These are phyloP conservation scores for Rhyacophila brunnea DNA, from an alignment of 1,140 invertebrate genomes.

Conservation along the genomic window DNA sequence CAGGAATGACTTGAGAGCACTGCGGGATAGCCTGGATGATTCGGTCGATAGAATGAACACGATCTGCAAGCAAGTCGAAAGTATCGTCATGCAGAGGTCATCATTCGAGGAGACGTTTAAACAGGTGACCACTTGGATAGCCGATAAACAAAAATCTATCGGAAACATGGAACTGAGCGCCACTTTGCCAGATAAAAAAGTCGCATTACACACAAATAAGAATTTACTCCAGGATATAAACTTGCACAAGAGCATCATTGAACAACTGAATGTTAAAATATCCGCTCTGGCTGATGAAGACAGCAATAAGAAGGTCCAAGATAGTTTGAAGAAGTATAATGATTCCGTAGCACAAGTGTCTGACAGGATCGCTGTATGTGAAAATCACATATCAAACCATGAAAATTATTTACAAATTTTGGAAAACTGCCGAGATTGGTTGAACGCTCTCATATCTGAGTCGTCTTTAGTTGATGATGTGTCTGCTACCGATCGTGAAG, in stretches of 20 bases:
- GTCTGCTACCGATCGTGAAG: slow-evolving; percentile 68
- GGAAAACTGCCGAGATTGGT: slow-evolving; percentile 72
- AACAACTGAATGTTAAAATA: slow-evolving; percentile 75
- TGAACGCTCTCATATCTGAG: slow-evolving; percentile 68
- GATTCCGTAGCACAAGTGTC: slow-evolving; percentile 65
- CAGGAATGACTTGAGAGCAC: slow-evolving; percentile 73
- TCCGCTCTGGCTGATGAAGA: slow-evolving; percentile 73
- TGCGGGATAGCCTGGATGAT: slow-evolving; percentile 81
- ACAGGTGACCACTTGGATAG: slow-evolving; percentile 79
- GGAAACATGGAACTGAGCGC: slow-evolving; percentile 68
- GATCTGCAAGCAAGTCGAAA: slow-evolving; percentile 83
- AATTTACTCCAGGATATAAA: slow-evolving; percentile 78
- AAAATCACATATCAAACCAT: slow-evolving; percentile 76
- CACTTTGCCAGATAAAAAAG: slow-evolving; percentile 81
- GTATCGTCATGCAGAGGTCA: slow-evolving; percentile 79
- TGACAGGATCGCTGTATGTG: slow-evolving; percentile 64
- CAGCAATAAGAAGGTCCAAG: slow-evolving; percentile 66
- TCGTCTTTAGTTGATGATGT: slow-evolving; percentile 66
- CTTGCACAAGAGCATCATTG: slow-evolving; percentile 74
- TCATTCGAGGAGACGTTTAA: slow-evolving; percentile 88
- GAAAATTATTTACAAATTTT: slow-evolving; percentile 78
- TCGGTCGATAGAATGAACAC: slow-evolving; percentile 81
- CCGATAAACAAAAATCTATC: slow-evolving; percentile 69
- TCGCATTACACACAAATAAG: slow-evolving; percentile 73
- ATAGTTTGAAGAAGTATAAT: slow-evolving; percentile 69